Evolutionary conservation across 92 coral and sea anemone species (phyloP).

Genomic region (Phenganax subtilis): DNA sequence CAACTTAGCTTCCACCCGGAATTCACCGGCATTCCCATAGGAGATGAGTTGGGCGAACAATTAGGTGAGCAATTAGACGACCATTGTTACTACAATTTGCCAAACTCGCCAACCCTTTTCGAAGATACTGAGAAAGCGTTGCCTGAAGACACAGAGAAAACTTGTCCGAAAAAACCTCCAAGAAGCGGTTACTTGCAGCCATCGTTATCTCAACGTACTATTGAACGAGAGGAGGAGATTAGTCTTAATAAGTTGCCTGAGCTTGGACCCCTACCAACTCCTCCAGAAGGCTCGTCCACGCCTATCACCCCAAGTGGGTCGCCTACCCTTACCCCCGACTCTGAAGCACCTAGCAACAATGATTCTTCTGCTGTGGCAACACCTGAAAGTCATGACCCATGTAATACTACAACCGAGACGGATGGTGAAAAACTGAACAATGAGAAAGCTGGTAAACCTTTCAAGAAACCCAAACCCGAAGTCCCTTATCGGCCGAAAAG

Average conservation of each 20-base stretch:
- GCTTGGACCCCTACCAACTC: slow-evolving; percentile 33
- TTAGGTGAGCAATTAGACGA: neutral
- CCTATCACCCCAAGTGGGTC: neutral
- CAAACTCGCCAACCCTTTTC: slow-evolving; percentile 10
- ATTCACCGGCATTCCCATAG: neutral
- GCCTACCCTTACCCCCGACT: neutral
- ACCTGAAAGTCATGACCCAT: neutral
- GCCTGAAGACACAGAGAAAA: slow-evolving; percentile 12
- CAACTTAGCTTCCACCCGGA: slow-evolving; percentile 15
- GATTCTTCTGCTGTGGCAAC: neutral
- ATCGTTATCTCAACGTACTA: slow-evolving; percentile 20
- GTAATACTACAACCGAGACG: neutral
- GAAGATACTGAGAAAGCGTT: slow-evolving; percentile 12
- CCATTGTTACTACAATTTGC: slow-evolving; percentile 24
- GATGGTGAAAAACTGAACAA: neutral
- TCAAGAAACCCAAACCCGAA: slow-evolving; percentile 17
- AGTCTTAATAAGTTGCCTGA: slow-evolving; percentile 32
- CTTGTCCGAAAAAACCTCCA: slow-evolving; percentile 6
- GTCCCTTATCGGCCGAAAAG: slow-evolving; percentile 21
- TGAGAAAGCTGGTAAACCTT: neutral
- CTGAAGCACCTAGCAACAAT: neutral
- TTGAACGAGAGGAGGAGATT: slow-evolving; percentile 30
- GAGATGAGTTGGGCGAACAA: neutral
- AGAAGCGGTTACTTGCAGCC: slow-evolving; percentile 26
- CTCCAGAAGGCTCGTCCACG: neutral